Evolutionary conservation across 2,888 invertebrate species (phyloP), one percentile per base, ranked within the genome.

Genomic region (Dysmachus trigonus): DNA sequence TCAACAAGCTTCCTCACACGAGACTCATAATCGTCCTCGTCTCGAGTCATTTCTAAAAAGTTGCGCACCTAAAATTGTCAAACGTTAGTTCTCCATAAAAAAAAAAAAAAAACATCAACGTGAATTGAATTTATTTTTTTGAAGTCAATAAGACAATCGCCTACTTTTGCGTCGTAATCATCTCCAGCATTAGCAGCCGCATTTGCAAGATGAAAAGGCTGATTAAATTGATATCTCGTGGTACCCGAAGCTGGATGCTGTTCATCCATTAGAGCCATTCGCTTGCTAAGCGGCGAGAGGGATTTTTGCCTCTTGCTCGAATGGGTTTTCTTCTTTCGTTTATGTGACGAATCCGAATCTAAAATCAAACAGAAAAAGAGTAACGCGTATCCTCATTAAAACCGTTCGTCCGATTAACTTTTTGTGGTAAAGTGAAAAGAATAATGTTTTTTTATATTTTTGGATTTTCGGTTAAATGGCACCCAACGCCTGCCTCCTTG

Each of bases 1-100:
- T 96, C 96, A 86, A 97, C 93, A 91, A 97, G 96, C 91, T 95
- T 96, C n/a, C 96, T 94, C 86, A 97, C 97, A 93, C 96, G 96
- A 87, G 95, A 96, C 91, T 97, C 96, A 89, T 97, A 97, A 91
- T 97, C 97, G 0, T 96, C 96, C 90, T 97, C 97, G 88, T 95
- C 95, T 91, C 96, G 96, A 2, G 96, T 96, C 92, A 95, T 95
- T 89, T 96, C 95, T 88, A 96, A 91, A 91, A 96, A 96, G 89
- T 94, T 95, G 15, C 95, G 93, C 2, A 96, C 95, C 94, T 94
- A 53, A 18, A 81, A 81, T 6, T 18, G 18, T 18, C 18, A 87
- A 1, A 47, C 1, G n/a, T 81, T 51, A 51, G 33, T 73, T 73
- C 33, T 33, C 31, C 73, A 5, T 2, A 2, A 31, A 5, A 30